A percentile compares a stretch with the other conserved stretches of the same genome.
Evolutionary conservation across 2,113 vertebrate species (phyloP).

Genomic region (Microcebus ravelobensis): DNA sequence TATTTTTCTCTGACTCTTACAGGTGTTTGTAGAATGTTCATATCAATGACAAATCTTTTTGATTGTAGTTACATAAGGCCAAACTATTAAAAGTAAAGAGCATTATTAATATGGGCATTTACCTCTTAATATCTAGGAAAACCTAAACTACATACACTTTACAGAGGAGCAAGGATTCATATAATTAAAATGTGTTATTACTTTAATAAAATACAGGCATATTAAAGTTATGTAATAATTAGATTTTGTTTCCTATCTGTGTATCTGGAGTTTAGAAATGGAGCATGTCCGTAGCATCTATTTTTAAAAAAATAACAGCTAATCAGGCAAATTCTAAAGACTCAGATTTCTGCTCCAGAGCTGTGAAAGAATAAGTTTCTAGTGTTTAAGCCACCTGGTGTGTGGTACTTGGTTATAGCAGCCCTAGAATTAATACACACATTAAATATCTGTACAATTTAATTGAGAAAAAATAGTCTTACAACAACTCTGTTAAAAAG

Average conservation of each 20-base stretch:
- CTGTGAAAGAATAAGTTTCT: not conserved
- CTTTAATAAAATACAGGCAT: not conserved
- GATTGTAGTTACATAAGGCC: not conserved
- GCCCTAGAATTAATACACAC: not conserved
- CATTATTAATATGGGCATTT: not conserved
- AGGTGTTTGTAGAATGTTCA: not conserved
- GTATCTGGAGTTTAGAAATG: not conserved
- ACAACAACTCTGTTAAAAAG: not conserved
- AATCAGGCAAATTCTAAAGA: not conserved
- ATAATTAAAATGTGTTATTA: constrained; percentile 28
- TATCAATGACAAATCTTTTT: not conserved
- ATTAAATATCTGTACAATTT: not conserved
- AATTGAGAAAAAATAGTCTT: not conserved
- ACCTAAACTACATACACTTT: not conserved
- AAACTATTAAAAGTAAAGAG: constrained; percentile 20
- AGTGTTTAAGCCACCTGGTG: not conserved
- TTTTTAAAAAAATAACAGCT: not conserved
- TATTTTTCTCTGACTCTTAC: not conserved
- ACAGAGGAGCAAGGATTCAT: not conserved
- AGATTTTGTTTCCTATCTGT: not conserved
- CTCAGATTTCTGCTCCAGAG: too few species aligned
- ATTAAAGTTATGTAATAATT: not conserved
- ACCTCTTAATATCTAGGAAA: not conserved
- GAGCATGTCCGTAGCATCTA: not conserved
- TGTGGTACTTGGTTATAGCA: not conserved